Conservation (phyloP, 2,113 vertebrate species). For the Eurypyga helias region DNA sequence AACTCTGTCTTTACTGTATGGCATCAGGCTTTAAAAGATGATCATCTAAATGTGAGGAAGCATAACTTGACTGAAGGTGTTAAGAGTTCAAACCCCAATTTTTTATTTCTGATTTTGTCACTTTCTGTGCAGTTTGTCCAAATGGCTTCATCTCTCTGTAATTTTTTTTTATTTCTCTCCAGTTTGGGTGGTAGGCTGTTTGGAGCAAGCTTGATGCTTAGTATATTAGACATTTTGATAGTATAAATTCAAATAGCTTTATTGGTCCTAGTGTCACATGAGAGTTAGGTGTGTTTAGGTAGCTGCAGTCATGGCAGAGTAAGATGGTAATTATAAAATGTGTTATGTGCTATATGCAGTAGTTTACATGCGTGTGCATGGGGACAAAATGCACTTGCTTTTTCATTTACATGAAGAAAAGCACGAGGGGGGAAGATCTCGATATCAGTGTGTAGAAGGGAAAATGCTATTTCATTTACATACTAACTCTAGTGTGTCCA, state of each 20-base stretch:
- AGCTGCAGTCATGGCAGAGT: not conserved
- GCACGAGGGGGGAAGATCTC: not conserved
- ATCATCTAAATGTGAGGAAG: not conserved
- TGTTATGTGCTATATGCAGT: rapidly evolving
- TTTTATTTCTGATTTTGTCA: not conserved
- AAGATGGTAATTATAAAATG: not conserved
- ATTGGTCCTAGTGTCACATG: not conserved
- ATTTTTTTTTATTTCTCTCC: not conserved
- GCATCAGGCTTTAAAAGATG: not conserved
- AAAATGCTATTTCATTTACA: not conserved
- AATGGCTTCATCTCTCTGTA: not conserved
- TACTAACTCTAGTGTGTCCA: not conserved
- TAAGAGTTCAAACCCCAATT: not conserved
- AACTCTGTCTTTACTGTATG: not conserved
- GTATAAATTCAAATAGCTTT: not conserved
- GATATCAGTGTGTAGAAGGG: not conserved
- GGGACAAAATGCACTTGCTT: not conserved
- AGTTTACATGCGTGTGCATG: rapidly evolving
- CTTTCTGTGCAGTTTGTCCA: not conserved
- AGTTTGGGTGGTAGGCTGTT: not conserved
- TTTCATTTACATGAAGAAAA: not conserved
- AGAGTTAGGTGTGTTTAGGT: not conserved
- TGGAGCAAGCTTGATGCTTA: not conserved
- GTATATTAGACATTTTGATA: not conserved
- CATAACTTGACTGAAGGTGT: not conserved